Percentiles rank a stretch among this genome's conserved stretches.
These are phyloP conservation scores for Brachyhypopomus occidentalis DNA, from an alignment of 2,113 vertebrate genomes.

Conservation along the genomic window DNA sequence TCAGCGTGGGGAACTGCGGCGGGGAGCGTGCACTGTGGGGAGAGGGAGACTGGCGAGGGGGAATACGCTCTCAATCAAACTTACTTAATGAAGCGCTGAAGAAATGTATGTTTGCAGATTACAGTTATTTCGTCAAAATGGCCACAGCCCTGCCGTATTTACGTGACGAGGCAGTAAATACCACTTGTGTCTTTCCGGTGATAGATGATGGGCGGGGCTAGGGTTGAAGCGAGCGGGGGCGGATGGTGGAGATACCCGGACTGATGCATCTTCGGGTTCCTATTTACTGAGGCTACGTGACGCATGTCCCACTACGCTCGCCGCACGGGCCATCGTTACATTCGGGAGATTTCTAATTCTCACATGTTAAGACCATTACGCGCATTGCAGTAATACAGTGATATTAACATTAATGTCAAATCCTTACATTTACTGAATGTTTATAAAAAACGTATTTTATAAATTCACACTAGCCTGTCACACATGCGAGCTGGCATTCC, in stretches of 20 bases:
- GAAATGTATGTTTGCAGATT: conserved; percentile 63
- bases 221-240: conserved; percentile 52
- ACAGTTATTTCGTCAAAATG: conserved; percentile 68
- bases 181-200: conserved; percentile 64
- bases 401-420: conserved; percentile 21
- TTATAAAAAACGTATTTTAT: neutral
- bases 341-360: neutral
- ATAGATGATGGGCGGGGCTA: conserved; percentile 37
- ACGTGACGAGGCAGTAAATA: conserved; percentile 74
- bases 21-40: conserved; percentile 30
- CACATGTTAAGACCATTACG: conserved; percentile 25
- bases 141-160: conserved; percentile 64
- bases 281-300: neutral
- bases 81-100: conserved; percentile 53
- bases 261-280: conserved; percentile 59
- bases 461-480: neutral
- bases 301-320: too few relatives aligned
- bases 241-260: conserved; percentile 73
- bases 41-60: conserved; percentile 23
- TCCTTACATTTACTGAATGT: conserved; percentile 18
- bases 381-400: neutral
- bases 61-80: conserved; percentile 39
- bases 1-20: conserved; percentile 64
- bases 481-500: neutral
- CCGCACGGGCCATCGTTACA: conserved; percentile 11